phyloP scores from a whole-genome alignment of 2,797 vertebrate genomes.

The Aeoliscus strigatus region DNA sequence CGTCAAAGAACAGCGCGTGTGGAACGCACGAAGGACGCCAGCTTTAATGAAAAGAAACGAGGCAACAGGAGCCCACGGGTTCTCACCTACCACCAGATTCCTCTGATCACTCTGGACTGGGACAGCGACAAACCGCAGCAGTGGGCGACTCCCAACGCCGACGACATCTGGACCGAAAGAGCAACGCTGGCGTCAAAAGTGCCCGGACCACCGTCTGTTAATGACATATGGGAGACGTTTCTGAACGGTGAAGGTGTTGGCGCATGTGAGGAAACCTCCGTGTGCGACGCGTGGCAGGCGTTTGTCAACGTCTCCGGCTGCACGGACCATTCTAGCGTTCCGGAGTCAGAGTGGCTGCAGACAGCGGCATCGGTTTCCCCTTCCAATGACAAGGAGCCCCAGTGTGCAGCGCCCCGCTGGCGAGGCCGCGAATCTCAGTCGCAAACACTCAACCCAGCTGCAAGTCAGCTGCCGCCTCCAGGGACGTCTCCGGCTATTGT shows the following conservation, averaged over 20 bases:
- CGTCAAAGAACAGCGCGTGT: conserved; percentile 40
- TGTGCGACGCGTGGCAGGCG: conserved; percentile 57
- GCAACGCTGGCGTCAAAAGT: conserved; percentile 21
- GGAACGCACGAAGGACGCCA: conserved; percentile 50
- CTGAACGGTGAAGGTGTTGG: conserved; percentile 28
- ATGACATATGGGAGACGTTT: conserved; percentile 54
- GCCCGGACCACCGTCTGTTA: conserved; percentile 23
- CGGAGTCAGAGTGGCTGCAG: conserved; percentile 68
- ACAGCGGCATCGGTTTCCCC: conserved; percentile 55
- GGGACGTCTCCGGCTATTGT: conserved; percentile 22
- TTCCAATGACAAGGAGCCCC: conserved; percentile 37
- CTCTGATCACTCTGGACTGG: conserved; percentile 66
- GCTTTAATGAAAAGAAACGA: conserved; percentile 30
- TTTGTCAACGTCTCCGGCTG: conserved; percentile 53
- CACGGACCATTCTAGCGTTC: conserved; percentile 34
- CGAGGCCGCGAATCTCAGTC: too few species aligned
- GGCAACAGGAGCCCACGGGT: conserved; percentile 34
- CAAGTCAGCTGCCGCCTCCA: conserved; percentile 35
- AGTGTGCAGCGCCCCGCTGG: conserved; percentile 18
- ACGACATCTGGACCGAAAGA: conserved; percentile 32
- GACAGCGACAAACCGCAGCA: conserved; percentile 32
- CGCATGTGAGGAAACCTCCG: conserved; percentile 32
- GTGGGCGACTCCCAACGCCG: conserved; percentile 12
- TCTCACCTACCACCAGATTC: conserved; percentile 70
- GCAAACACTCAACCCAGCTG: too few species aligned